Conservation (phyloP, 2,888 invertebrate genomes). For the Andricus quercusramuli region DNA sequence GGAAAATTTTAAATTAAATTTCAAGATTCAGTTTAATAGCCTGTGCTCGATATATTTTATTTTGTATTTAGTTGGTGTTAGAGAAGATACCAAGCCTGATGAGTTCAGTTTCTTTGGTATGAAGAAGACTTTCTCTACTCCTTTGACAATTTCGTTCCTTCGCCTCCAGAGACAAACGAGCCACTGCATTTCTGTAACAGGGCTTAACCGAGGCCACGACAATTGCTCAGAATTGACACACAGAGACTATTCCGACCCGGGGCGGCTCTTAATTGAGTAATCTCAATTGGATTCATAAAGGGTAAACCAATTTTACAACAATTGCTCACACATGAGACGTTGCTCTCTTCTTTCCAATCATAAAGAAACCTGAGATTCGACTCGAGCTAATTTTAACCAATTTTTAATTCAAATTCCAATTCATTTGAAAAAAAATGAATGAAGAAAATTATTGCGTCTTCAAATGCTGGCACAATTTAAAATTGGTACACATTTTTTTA, state of each 20-base stretch:
- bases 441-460: neutral
- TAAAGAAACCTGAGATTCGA: slow-evolving; percentile 21
- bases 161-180: slow-evolving; percentile 28
- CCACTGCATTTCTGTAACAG: slow-evolving; percentile 47
- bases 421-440: neutral
- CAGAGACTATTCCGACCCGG: slow-evolving; percentile 48
- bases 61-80: neutral
- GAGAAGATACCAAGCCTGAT: neutral
- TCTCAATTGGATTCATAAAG: slow-evolving; percentile 67
- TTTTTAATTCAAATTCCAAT: neutral
- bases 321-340: slow-evolving; percentile 50
- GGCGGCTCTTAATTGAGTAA: slow-evolving; percentile 64
- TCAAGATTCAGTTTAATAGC: no score
- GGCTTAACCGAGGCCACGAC: slow-evolving; percentile 58
- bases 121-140: neutral
- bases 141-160: slow-evolving; percentile 8
- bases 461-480: neutral
- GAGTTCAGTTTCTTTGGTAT: neutral
- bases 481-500: no score
- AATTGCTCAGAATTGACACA: slow-evolving; percentile 65
- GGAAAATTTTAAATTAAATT: no score
- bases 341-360: slow-evolving; percentile 37
- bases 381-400: neutral
- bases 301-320: slow-evolving; percentile 66
- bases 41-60: no score